phyloP scores from a whole-genome alignment of 2,888 invertebrate species.

The Dryobotodes eremita region DNA sequence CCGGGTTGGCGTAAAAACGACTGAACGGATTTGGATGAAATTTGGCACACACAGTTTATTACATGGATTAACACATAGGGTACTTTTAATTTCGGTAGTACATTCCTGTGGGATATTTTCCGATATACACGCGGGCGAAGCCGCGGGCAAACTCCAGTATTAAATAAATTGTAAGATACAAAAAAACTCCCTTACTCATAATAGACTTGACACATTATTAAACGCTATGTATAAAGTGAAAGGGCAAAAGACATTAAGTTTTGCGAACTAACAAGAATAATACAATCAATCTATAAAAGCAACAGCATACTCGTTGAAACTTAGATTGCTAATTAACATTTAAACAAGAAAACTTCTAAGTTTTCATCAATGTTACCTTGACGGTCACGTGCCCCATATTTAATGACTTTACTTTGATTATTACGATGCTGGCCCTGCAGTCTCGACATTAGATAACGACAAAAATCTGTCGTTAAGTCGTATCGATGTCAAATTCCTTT shows the following conservation, averaged over 20 bases:
- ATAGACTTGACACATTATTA: neutral
- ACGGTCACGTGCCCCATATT: conserved; percentile 28
- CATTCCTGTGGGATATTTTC: neutral
- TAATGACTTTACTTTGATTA: conserved; percentile 21
- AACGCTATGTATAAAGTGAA: conserved; percentile 2
- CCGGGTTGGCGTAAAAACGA: neutral
- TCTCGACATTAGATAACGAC: no score
- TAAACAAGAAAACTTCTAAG: conserved; percentile 43
- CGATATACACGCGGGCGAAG: neutral
- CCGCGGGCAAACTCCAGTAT: neutral
- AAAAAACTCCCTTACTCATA: conserved; percentile 7
- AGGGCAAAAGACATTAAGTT: conserved; percentile 6
- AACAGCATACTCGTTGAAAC: conserved; percentile 19
- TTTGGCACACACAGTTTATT: neutral
- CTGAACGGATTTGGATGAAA: neutral
- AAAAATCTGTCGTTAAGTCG: no score
- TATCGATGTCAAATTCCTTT: no score
- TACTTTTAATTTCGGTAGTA: neutral
- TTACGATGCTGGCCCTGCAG: conserved; percentile 7
- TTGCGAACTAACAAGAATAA: conserved; percentile 9
- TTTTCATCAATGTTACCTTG: conserved; percentile 14
- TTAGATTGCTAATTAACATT: conserved; percentile 50
- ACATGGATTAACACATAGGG: neutral
- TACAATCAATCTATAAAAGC: conserved; percentile 39
- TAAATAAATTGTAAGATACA: neutral